Evolutionary conservation across 2,797 vertebrate genomes (phyloP), one percentile per base, ranked within the genome.

Genomic region (Rhinichthys osculus): DNA sequence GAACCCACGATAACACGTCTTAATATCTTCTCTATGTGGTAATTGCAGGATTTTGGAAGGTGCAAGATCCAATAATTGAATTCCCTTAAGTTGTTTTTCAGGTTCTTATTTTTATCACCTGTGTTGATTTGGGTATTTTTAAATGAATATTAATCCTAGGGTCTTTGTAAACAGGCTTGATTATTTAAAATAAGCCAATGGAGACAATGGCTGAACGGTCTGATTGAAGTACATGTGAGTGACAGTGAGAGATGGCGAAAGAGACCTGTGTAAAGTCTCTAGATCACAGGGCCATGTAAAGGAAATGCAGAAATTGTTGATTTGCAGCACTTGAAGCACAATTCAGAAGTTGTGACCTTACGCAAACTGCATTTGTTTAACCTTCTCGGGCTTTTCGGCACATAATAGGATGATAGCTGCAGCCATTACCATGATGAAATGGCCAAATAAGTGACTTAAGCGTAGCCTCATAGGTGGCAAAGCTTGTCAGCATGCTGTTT

Each of bases 381-480:
- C 92, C 92, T 89, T 92, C 89, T 94, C 94, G 88, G 92, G 93
- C 93, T 92, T 93, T 92, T 92, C 4, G 88, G 27, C 35, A 91
- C 88, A 84, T 94, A 93, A 92, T 91, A 88, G 91, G 91, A 92
- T 95, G 93, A 94, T 96, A 91, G 94, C 88, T 90, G 80, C 91
- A 90, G 93, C 95, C 93, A 95, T 94, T 93, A 95, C 89, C 90
- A 93, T 96, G 95, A 96, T 96, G 95, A 96, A 96, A 95, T 95
- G 91, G 92, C 91, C 94, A 94, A 94, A 95, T 96, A 93, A 95
- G 90, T 95, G 94, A 95, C 93, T 95, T 79, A 85, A 90, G 92
- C 90, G 89, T 93, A 93, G 93, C 92, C 91, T 87, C 87, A 90
- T 91, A 93, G 92, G 92, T 94, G 90, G 92, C 88, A 86, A 17